phyloP scores from a whole-genome alignment of 2,797 vertebrate species.

The Monodelphis domestica region DNA sequence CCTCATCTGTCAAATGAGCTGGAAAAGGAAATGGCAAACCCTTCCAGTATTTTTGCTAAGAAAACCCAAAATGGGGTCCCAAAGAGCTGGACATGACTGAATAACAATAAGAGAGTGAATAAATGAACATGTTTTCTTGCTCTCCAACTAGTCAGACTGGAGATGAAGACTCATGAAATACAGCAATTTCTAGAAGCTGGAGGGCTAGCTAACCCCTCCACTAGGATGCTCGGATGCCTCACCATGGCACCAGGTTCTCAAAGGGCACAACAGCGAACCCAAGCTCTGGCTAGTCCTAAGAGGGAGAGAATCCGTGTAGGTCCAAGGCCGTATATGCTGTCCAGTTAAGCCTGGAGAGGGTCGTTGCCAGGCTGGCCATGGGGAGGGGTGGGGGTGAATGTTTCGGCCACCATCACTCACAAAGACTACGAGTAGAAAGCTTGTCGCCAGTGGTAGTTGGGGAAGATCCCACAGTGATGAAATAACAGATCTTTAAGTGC shows the following conservation, averaged over 20 bases:
- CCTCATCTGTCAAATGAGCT: no score
- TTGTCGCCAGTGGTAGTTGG: background rate
- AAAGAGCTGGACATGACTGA: no score
- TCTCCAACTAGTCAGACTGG: background rate
- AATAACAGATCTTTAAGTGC: background rate
- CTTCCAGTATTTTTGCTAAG: no score
- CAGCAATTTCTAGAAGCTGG: background rate
- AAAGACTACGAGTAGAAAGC: background rate
- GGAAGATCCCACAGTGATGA: background rate
- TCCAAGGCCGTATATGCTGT: no score
- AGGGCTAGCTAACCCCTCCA: background rate
- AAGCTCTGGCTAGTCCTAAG: background rate
- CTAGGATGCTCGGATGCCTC: background rate
- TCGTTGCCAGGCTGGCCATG: background rate
- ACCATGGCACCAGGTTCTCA: background rate
- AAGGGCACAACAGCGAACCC: background rate
- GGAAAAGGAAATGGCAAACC: no score
- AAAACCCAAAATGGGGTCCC: no score
- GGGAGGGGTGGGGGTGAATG: background rate
- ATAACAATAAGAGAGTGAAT: no score
- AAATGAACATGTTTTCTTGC: background rate
- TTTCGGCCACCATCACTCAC: background rate
- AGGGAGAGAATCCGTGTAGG: no score
- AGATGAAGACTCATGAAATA: background rate
- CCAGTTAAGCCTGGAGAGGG: background rate